A percentile compares a stretch with the other conserved stretches of the same genome.
Evolutionary conservation across 2,113 vertebrate species (phyloP).

Genomic region (Cyphomyrus discorhynchus): DNA sequence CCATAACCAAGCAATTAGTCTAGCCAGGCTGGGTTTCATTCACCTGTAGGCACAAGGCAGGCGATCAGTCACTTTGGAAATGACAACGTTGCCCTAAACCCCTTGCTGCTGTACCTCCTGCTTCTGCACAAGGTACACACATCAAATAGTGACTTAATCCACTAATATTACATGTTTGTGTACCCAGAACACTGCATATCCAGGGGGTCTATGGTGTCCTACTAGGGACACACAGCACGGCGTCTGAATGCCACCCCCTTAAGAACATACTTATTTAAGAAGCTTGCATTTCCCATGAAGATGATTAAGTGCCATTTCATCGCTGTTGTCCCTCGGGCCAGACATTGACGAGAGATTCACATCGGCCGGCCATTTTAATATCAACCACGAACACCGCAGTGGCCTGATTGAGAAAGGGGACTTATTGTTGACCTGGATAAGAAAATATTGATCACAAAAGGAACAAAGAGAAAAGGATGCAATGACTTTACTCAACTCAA

Average conservation of each 20-base stretch:
- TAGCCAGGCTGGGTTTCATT: not conserved
- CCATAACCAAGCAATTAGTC: not conserved
- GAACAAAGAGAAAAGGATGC: constrained; percentile 31
- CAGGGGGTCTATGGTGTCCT: not conserved
- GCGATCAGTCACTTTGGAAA: not conserved
- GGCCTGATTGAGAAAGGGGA: constrained; percentile 27
- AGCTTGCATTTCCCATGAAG: constrained; percentile 65
- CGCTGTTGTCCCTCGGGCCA: constrained; percentile 56
- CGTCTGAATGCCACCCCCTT: too few species aligned
- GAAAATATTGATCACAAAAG: constrained; percentile 53
- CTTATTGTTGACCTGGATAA: constrained; percentile 50
- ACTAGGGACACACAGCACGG: not conserved
- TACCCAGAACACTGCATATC: not conserved
- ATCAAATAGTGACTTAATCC: not conserved
- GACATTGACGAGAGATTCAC: constrained; percentile 62
- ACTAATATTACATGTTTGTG: not conserved
- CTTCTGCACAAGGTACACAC: not conserved
- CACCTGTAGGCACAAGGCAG: not conserved
- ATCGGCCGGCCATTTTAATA: constrained; percentile 57
- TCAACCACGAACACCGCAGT: constrained; percentile 27
- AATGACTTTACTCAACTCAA: not conserved
- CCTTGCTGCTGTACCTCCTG: not conserved
- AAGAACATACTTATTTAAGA: constrained; percentile 50
- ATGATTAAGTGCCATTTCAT: constrained; percentile 70
- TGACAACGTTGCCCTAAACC: not conserved